phyloP scores from a whole-genome alignment of 1,140 invertebrate genomes.

The Oscheius sp. region DNA sequence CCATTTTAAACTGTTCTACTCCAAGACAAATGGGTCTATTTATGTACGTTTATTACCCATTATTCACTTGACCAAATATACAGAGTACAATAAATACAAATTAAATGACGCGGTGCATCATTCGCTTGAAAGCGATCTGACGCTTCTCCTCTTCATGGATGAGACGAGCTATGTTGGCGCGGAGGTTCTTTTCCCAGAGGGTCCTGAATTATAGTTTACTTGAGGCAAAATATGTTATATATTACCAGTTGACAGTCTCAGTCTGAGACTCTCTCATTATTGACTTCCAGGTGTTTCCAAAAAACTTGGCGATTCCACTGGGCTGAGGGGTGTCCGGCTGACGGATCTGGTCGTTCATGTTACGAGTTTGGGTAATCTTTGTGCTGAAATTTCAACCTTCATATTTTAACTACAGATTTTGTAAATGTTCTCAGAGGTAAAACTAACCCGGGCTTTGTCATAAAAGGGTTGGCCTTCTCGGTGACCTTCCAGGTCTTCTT shows the following conservation, averaged over 20 bases:
- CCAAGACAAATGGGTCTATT: too few relatives aligned
- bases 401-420: background rate
- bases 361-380: background rate
- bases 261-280: background rate
- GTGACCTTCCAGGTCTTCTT: background rate
- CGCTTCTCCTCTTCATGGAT: background rate
- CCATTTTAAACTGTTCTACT: too few relatives aligned
- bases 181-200: background rate
- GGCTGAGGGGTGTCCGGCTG: background rate
- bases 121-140: background rate
- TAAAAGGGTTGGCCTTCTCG: constrained; percentile 1
- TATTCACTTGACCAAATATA: background rate
- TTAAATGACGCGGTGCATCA: background rate
- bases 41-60: too few relatives aligned
- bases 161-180: background rate
- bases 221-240: background rate
- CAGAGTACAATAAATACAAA: background rate
- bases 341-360: background rate
- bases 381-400: background rate
- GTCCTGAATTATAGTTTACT: background rate
- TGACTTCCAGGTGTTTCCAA: background rate
- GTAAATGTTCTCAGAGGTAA: background rate
- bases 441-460: background rate
- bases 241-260: background rate
- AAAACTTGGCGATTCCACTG: background rate